Percentiles rank a stretch among this genome's conserved stretches.
These are phyloP conservation scores for Tuta absoluta DNA, from an alignment of 2,888 invertebrate genomes.

Conservation along the genomic window DNA sequence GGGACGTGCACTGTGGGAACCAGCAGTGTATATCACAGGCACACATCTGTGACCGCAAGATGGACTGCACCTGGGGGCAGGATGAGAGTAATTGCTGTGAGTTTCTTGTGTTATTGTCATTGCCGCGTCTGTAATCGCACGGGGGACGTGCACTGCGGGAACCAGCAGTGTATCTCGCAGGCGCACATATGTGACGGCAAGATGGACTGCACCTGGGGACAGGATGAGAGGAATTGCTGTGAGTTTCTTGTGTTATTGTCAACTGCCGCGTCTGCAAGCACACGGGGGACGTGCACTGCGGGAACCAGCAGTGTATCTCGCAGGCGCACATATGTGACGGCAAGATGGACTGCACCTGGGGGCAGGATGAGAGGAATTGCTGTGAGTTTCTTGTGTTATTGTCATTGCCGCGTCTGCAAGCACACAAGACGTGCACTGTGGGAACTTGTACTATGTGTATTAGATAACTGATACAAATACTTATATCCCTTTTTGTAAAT, in stretches of 20 bases:
- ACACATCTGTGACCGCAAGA: conserved; percentile 89
- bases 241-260: conserved; percentile 76
- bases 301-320: conserved; percentile 88
- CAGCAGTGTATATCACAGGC: conserved; percentile 88
- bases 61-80: conserved; percentile 92
- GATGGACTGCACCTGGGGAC: conserved; percentile 90
- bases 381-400: conserved; percentile 77
- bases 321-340: conserved; percentile 91
- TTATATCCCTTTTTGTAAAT: too few species aligned
- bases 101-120: too few species aligned
- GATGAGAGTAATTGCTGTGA: conserved; percentile 85
- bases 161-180: conserved; percentile 88
- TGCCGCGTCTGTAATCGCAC: conserved; percentile 83
- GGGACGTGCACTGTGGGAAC: conserved; percentile 89
- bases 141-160: conserved; percentile 89
- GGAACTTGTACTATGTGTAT: too few species aligned
- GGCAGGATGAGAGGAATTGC: conserved; percentile 93
- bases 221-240: conserved; percentile 93
- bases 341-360: conserved; percentile 89
- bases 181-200: conserved; percentile 90
- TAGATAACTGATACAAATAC: too few species aligned
- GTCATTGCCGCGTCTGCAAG: not conserved
- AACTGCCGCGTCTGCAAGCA: conserved; percentile 87
- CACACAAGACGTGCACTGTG: conserved; percentile 85
- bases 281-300: conserved; percentile 88